Evolutionary conservation across 2,113 vertebrate genomes (phyloP).

Genomic region (Otus sunia): DNA sequence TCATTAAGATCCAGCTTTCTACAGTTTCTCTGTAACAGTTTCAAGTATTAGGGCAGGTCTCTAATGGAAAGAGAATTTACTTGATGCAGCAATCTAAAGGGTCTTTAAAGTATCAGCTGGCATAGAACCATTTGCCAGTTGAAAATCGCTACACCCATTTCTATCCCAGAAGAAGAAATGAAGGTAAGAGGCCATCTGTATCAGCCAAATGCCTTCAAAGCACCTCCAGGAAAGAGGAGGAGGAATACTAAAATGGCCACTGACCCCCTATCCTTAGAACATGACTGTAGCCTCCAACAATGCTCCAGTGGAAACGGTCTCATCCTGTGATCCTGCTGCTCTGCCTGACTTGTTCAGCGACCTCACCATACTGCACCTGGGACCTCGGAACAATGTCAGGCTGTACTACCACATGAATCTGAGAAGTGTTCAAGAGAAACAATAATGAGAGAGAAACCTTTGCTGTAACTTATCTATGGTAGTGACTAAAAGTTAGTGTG

Average conservation of each 20-base stretch:
- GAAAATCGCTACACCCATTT: neutral
- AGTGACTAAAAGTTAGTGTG: neutral
- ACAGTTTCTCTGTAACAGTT: neutral
- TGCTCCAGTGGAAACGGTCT: fast-evolving
- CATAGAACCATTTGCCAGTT: neutral
- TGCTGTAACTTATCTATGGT: neutral
- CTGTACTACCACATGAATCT: fast-evolving
- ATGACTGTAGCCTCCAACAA: neutral
- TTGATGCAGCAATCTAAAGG: neutral
- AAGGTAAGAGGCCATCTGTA: neutral
- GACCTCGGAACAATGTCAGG: neutral
- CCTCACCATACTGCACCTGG: fast-evolving
- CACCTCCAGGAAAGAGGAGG: neutral
- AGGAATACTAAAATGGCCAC: neutral
- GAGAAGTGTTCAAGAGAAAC: neutral
- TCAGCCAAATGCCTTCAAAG: neutral
- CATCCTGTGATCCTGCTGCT: neutral
- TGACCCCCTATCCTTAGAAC: neutral
- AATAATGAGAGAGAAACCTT: neutral
- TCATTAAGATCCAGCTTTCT: neutral
- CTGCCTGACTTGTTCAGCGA: neutral
- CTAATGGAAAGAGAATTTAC: neutral
- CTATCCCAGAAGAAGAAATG: neutral
- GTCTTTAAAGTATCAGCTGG: neutral
- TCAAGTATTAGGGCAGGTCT: neutral